Base-by-base conservation (phyloP, 2,797 vertebrate species). In the Spheniscus humboldti region DNA sequence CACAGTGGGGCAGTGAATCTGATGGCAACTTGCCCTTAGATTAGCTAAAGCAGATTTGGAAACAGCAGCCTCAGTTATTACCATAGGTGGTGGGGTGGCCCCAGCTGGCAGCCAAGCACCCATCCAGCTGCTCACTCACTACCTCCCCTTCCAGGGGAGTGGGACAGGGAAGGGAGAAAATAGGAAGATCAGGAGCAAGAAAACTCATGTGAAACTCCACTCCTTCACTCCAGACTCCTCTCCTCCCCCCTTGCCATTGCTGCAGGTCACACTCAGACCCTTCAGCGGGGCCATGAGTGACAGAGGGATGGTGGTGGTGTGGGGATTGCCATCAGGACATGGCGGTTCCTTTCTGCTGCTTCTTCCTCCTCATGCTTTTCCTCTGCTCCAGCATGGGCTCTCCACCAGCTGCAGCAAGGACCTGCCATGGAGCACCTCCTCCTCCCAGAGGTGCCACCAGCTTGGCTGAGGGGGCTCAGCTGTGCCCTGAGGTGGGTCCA, bases 161-260 rank as follows among this genome's bases (percentile, higher is more conserved):
- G 20, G 43, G 23, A 50, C 9, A 19, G 9, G 10, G 27, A 31
- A 3, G 5, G 35, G 30, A 47, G 33, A 87, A 87, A 62, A 56
- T 13, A 50, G 19, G n/a, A 83, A 75, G 16, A 71, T 23, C 25
- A 63, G 33, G 25, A 81, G 33, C 35, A 35, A 72, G 48, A 76
- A 18, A 48, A 22, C 11, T 91, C 16, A 1, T 11, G 22, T 52
- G 55, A 47, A 69, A 28, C 25, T 47, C 19, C 35, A 6, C 9
- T 30, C 7, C 53, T 80, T 80, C 55, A 10, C 22, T 45, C 18
- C 52, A 31, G 66, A 28, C 15, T 25, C 15, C 13, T 76, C 7
- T 72, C 18, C 23, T 45, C 37, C 22, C 22, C 4, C 9, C 4
- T 7, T 41, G 11, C 52, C 56, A 27, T 53, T 0, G 0, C 37